Evolutionary conservation across 1,140 invertebrate genomes (phyloP).

Genomic region (Drosophila pruinosa): DNA sequence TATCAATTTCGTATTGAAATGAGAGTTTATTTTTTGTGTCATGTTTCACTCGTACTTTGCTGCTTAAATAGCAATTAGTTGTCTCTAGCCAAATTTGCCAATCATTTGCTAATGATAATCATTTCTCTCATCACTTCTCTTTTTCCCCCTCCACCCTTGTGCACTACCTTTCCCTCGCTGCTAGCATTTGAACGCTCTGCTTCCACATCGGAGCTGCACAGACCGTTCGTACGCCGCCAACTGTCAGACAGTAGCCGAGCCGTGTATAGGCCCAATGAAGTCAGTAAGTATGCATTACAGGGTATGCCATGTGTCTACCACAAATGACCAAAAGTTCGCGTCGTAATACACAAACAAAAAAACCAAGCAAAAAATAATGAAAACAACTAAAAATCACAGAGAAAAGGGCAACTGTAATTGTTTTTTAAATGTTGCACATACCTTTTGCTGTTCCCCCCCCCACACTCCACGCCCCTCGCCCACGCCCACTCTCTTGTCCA

Average conservation of each 20-base stretch:
- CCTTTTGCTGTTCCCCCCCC: slow-evolving; percentile 25
- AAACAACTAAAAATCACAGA: background rate
- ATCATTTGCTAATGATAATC: slow-evolving; percentile 31
- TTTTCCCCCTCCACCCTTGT: background rate
- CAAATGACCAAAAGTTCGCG: slow-evolving; percentile 52
- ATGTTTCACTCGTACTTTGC: slow-evolving; percentile 17
- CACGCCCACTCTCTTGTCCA: background rate
- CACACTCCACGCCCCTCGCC: background rate
- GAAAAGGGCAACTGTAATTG: background rate
- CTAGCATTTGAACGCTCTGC: slow-evolving; percentile 77
- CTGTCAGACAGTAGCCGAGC: slow-evolving; percentile 59
- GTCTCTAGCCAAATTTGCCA: slow-evolving; percentile 3
- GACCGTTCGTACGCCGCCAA: slow-evolving; percentile 66
- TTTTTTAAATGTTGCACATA: slow-evolving; percentile 18
- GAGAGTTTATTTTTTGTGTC: background rate
- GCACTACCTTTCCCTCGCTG: background rate
- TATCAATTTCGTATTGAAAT: background rate
- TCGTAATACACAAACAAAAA: slow-evolving; percentile 25
- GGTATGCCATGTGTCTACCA: background rate
- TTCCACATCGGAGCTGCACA: slow-evolving; percentile 71
- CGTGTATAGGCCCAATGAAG: slow-evolving; percentile 81
- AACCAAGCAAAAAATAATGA: background rate
- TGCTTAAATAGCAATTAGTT: background rate
- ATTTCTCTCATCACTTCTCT: slow-evolving; percentile 37
- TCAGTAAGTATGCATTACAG: slow-evolving; percentile 77